Evolutionary conservation across 2,113 vertebrate genomes (phyloP).

Genomic region (Rhineura floridana): DNA sequence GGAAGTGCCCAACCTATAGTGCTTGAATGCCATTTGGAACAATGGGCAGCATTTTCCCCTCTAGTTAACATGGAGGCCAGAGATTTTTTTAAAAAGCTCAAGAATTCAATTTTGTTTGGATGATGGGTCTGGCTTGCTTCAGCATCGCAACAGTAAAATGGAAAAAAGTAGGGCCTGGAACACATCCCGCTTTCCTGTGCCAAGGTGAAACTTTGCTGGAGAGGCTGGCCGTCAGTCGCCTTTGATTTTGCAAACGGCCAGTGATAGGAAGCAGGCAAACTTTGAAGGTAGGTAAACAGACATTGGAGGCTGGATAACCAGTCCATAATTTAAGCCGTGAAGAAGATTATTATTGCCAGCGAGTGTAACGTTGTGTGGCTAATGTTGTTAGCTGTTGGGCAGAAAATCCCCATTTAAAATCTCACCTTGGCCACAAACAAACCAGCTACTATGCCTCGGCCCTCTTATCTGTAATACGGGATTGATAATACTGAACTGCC

Average conservation of each 20-base stretch:
- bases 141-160: conserved; percentile 16
- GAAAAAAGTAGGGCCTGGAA: background rate
- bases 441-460: background rate
- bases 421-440: background rate
- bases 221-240: background rate
- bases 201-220: background rate
- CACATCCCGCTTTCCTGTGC: background rate
- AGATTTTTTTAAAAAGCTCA: background rate
- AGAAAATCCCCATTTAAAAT: background rate
- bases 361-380: background rate
- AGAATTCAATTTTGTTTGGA: background rate
- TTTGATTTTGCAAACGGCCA: background rate
- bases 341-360: background rate
- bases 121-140: conserved; percentile 18
- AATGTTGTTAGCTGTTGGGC: background rate
- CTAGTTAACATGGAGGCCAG: background rate
- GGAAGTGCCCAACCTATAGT: background rate
- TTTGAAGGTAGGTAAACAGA: background rate
- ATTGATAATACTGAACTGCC: background rate
- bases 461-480: background rate
- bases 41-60: background rate
- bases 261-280: conserved; percentile 6
- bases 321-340: background rate
- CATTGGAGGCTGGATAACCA: background rate
- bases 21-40: background rate